Base-by-base conservation (phyloP, 2,888 invertebrate genomes). In the Acleris holmiana region DNA sequence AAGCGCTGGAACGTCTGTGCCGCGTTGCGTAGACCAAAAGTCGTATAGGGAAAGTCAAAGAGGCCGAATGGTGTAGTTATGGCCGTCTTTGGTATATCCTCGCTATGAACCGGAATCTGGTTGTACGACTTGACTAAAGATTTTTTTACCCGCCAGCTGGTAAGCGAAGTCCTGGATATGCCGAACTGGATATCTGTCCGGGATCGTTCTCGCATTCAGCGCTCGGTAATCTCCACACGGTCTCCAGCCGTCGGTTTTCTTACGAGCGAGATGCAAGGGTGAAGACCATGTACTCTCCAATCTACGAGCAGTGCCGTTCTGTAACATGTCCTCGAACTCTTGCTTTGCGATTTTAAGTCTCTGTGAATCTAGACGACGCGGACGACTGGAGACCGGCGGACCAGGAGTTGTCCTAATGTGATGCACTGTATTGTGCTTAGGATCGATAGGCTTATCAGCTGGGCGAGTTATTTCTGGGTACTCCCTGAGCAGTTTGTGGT, bases 1-100 rank as follows among this genome's bases (percentile, higher is more conserved):
- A 83, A 83, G 1, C 80, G 69, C 65, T 85, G 80, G 68, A 88
- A 79, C 8, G 46, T 46, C 17, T 46, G 46, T 2, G 46, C 46
- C 15, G 87, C 83, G 61, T 89, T 86, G 0, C 82, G 55, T 0
- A 88, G 70, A 0, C 86, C 85, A 25, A 85, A 86, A 0, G 70
- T 70, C 77, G 80, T 78, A 2, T 40, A 63, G 0, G 73, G 66
- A 53, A 79, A 83, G 60, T 86, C 79, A 55, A 69, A 79, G 7
- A 80, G 55, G 7, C 77, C 77, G 59, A 79, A 79, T 0, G 78
- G 79, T 6, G 82, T 82, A 0, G 68, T 78, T 8, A 81, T 77
- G 0, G 79, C 83, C 0, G 83, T 83, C 67, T 85, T 84, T 0
- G 56, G 54, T 1, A 86, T 75, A 64, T 87, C 83, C 2, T 73